phyloP scores from a whole-genome alignment of 2,797 vertebrate genomes.

The Chiroxiphia lanceolata region DNA sequence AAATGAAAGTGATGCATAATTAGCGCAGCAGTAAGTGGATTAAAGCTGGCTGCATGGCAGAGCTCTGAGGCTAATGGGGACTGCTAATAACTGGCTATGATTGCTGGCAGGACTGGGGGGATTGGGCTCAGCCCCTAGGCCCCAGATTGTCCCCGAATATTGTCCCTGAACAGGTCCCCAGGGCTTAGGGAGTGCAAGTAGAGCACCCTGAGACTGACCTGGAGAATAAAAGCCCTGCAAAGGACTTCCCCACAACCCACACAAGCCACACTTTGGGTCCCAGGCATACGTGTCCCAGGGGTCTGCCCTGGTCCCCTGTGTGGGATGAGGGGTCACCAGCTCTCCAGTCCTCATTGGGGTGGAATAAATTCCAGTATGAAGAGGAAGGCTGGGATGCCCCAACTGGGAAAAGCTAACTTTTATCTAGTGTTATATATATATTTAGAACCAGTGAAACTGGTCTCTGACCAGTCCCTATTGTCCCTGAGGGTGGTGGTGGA shows the following conservation, averaged over 20 bases:
- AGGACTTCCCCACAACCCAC: background rate
- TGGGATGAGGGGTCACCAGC: background rate
- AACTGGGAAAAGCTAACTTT: background rate
- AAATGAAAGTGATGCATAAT: background rate
- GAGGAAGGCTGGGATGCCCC: background rate
- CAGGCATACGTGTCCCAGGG: background rate
- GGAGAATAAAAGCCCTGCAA: background rate
- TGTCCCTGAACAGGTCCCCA: background rate
- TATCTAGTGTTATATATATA: background rate
- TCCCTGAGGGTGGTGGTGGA: background rate
- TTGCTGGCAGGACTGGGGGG: background rate
- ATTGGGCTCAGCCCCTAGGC: background rate
- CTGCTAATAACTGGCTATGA: background rate
- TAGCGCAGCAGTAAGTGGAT: background rate
- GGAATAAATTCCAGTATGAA: background rate
- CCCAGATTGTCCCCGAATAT: background rate
- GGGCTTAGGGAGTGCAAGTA: background rate
- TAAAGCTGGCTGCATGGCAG: background rate
- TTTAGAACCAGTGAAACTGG: background rate
- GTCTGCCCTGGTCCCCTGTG: background rate
- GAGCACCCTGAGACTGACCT: background rate
- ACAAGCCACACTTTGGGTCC: background rate
- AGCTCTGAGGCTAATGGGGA: background rate
- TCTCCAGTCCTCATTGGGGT: fast-evolving
- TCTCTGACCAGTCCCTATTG: background rate